Evolutionary conservation across 2,888 invertebrate species (phyloP).

Genomic region (Plagodis dolabraria): DNA sequence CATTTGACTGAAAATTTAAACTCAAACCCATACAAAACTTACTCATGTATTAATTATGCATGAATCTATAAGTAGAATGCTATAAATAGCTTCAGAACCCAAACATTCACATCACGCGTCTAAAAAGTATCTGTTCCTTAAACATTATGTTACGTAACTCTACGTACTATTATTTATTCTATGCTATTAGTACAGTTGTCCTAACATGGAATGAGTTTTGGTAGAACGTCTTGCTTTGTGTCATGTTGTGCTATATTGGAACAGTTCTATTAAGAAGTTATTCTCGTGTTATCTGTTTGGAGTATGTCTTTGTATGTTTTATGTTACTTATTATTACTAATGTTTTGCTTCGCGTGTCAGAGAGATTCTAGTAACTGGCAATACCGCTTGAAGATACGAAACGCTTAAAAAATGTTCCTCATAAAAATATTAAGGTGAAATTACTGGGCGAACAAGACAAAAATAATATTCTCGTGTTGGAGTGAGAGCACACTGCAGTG

Average conservation of each 20-base stretch:
- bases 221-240: constrained; percentile 12
- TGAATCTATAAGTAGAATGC: too few relatives aligned
- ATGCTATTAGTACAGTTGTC: constrained; percentile 23
- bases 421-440: too few relatives aligned
- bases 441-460: too few relatives aligned
- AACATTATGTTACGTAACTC: constrained; percentile 17
- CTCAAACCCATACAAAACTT: too few relatives aligned
- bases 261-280: constrained; percentile 17
- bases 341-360: too few relatives aligned
- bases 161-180: neutral
- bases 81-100: neutral
- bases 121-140: constrained; percentile 7
- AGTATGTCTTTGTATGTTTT: neutral
- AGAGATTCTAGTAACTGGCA: too few relatives aligned
- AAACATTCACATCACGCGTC: constrained; percentile 25
- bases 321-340: neutral
- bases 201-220: constrained; percentile 19
- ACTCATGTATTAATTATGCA: too few relatives aligned
- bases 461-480: too few relatives aligned
- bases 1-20: too few relatives aligned
- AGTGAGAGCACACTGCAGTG: too few relatives aligned
- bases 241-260: constrained; percentile 13
- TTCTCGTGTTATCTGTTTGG: constrained; percentile 5
- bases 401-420: too few relatives aligned
- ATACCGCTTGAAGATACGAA: too few relatives aligned